phyloP scores from a whole-genome alignment of 2,888 invertebrate genomes.

The Drosophila sordidula region DNA sequence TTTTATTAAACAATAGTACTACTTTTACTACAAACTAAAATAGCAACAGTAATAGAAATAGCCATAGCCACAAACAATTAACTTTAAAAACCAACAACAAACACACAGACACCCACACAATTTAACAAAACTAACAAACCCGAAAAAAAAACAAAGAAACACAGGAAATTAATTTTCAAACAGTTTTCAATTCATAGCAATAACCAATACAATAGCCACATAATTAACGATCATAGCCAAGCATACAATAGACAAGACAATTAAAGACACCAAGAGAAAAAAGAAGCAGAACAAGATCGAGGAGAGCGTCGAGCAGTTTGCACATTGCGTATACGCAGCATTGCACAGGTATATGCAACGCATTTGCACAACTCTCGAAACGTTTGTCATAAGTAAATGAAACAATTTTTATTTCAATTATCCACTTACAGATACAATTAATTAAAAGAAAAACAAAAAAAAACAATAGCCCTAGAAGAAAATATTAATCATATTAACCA shows the following conservation, averaged over 20 bases:
- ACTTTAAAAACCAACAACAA: constrained; percentile 48
- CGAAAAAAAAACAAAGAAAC: constrained; percentile 13
- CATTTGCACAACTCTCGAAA: constrained; percentile 18
- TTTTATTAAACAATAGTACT: constrained; percentile 76
- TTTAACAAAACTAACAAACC: neutral
- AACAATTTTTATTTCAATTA: constrained; percentile 79
- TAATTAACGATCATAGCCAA: constrained; percentile 71
- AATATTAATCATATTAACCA: constrained; percentile 74
- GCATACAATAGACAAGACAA: constrained; percentile 54
- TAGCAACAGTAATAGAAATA: constrained; percentile 77
- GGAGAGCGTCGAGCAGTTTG: constrained; percentile 30
- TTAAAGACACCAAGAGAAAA: constrained; percentile 50
- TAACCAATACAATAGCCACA: constrained; percentile 75
- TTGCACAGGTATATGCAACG: constrained; percentile 19
- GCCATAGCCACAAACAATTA: constrained; percentile 72
- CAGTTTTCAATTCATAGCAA: constrained; percentile 70
- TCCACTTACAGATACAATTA: constrained; percentile 55
- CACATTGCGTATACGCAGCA: constrained; percentile 30
- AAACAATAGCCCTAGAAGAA: constrained; percentile 66
- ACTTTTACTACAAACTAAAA: constrained; percentile 68
- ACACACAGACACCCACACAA: constrained; percentile 29
- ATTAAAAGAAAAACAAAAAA: constrained; percentile 20
- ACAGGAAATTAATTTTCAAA: constrained; percentile 52
- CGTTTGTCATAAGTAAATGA: constrained; percentile 52
- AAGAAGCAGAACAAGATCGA: constrained; percentile 67